Evolutionary conservation across 2,888 invertebrate genomes (phyloP), one percentile per base, ranked within the genome.

Genomic region (Dorcus parallelipipedus): DNA sequence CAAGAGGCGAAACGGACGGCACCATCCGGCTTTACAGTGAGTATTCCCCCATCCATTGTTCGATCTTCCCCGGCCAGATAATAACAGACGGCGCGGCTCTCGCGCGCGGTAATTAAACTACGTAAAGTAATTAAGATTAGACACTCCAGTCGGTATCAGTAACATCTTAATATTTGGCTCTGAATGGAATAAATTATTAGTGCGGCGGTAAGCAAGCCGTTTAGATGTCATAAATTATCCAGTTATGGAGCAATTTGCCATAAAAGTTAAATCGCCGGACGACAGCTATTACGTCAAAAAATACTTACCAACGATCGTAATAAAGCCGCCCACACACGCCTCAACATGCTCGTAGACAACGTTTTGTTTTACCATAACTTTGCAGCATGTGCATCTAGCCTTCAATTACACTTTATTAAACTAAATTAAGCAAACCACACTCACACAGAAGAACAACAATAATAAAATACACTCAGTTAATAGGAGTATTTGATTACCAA

Each of bases 1-100:
- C 93, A 57, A 84, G 94, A 65, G 93, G 94, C 63, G 93, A 93
- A 77, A 94, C 93, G 49, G 93, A 93, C 78, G 94, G 94, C 65
- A 89, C 89, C 63, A 94, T 95, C 76, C 86, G 91, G 68, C 83
- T 95, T 64, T 93, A 94, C 79, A 90, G 94, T 94, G 83, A 89
- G 92, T 87, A 73, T 56, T 65, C 65, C 56, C 55, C 39, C 41
- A 20, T 56, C 58, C 61, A 64, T 63, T 64, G 61, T 63, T 64
- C 64, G 63, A 64, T 63, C 61, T 64, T 54, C 63, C 63, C 64
- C 65, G 63, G 61, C 64, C 65, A 69, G 68, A 71, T 71, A 71
- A 71, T 71, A 71, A 69, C 71, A 71, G 71, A 71, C 69, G 69
- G 69, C 67, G 66, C 67, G 64, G 65, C 60, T 64, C 64, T 66